Conservation (phyloP, 2,113 vertebrate species). For the Aptenodytes forsteri region DNA sequence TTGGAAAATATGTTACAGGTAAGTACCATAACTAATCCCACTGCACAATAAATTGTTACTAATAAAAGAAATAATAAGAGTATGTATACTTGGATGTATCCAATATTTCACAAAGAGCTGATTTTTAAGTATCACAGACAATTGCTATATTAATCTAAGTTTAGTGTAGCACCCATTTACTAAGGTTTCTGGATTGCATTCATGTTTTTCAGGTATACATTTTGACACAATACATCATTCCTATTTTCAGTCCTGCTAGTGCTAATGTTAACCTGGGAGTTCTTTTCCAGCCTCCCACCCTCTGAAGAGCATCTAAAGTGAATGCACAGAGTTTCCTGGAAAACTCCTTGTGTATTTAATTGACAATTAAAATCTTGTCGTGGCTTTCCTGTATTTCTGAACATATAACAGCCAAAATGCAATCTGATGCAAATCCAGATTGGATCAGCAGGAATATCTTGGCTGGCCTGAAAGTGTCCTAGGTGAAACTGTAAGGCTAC, state of each 20-base stretch:
- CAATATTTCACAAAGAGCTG: neutral
- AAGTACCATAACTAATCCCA: neutral
- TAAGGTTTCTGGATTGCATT: neutral
- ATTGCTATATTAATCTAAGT: neutral
- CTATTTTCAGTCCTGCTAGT: neutral
- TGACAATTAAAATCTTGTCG: neutral
- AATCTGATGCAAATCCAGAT: neutral
- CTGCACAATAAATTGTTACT: neutral
- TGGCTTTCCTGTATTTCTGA: neutral
- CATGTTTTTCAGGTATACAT: neutral
- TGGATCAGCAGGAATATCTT: neutral
- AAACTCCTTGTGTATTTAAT: neutral
- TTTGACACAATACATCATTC: neutral
- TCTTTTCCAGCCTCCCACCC: neutral
- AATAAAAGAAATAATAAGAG: neutral
- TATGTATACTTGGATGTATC: neutral
- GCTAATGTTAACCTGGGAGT: neutral
- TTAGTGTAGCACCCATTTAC: neutral
- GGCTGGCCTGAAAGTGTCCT: neutral
- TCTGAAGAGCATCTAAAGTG: neutral
- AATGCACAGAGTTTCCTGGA: neutral
- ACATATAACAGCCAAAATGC: neutral
- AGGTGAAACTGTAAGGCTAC: neutral
- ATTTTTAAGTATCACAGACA: neutral
- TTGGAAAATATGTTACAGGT: neutral